Conservation (phyloP, 2,113 vertebrate genomes). For the Symphodus melops region DNA sequence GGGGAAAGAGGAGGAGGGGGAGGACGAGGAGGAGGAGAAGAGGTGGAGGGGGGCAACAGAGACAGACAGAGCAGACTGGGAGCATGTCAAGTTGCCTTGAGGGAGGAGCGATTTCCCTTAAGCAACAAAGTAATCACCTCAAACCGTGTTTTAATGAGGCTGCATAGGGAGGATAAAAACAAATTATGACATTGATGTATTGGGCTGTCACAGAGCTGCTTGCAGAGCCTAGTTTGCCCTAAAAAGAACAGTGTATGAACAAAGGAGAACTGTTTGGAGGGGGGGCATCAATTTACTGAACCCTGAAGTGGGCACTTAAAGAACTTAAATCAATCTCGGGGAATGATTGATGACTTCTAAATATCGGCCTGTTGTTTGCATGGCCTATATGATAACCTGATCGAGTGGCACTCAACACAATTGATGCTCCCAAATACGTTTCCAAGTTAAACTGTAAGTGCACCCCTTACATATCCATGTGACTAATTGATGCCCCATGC, state of each 20-base stretch:
- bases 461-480: slow-evolving; percentile 25
- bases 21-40: background rate
- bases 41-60: slow-evolving; percentile 15
- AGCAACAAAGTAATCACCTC: slow-evolving; percentile 72
- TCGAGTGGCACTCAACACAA: slow-evolving; percentile 43
- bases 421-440: slow-evolving; percentile 33
- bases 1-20: background rate
- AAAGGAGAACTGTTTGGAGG: slow-evolving; percentile 33
- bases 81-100: slow-evolving; percentile 62
- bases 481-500: slow-evolving; percentile 59
- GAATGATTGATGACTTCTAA: slow-evolving; percentile 1
- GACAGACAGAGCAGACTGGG: slow-evolving; percentile 46
- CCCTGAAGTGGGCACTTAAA: slow-evolving; percentile 11
- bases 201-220: slow-evolving; percentile 39
- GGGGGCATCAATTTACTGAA: slow-evolving; percentile 34
- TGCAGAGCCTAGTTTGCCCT: slow-evolving; percentile 31
- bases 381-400: slow-evolving; percentile 31
- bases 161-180: slow-evolving; percentile 67
- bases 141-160: slow-evolving; percentile 75
- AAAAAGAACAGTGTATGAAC: slow-evolving; percentile 49
- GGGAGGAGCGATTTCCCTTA: slow-evolving; percentile 54
- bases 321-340: background rate
- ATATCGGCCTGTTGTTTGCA: slow-evolving; percentile 8
- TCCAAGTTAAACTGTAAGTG: slow-evolving; percentile 11
- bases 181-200: slow-evolving; percentile 76